Evolutionary conservation across 2,888 invertebrate species (phyloP).

Genomic region (Smittia sp.): DNA sequence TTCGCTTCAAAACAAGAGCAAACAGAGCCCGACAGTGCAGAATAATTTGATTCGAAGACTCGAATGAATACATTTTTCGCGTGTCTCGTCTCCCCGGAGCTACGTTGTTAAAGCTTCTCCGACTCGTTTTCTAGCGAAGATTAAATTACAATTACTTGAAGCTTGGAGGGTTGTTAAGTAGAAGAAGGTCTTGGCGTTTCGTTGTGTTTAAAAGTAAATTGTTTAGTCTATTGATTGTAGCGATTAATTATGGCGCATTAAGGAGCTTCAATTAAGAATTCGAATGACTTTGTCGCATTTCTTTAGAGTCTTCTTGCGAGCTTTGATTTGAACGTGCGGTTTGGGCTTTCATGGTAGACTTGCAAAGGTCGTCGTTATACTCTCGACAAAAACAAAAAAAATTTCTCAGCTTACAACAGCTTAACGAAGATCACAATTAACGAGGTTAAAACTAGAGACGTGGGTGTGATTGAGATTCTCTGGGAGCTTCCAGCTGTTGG

Average conservation of each 20-base stretch:
- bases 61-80: neutral
- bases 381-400: neutral
- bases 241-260: slow-evolving; percentile 2
- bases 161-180: slow-evolving; percentile 1
- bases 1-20: neutral
- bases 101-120: too few relatives aligned
- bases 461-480: slow-evolving; percentile 13
- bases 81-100: neutral
- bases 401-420: slow-evolving; percentile 21
- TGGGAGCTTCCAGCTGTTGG: neutral
- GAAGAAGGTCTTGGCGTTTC: neutral
- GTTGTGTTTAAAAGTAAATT: neutral
- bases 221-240: slow-evolving; percentile 8
- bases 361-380: neutral
- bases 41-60: neutral
- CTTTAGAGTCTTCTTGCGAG: slow-evolving; percentile 3
- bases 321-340: neutral
- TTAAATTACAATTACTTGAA: slow-evolving; percentile 3
- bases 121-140: neutral
- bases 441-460: slow-evolving; percentile 30
- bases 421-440: slow-evolving; percentile 39
- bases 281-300: slow-evolving; percentile 12
- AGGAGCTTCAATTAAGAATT: neutral
- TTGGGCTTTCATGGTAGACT: neutral
- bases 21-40: neutral